Conservation (phyloP, 1,140 invertebrate species). For the Drosophila kohkoa region DNA sequence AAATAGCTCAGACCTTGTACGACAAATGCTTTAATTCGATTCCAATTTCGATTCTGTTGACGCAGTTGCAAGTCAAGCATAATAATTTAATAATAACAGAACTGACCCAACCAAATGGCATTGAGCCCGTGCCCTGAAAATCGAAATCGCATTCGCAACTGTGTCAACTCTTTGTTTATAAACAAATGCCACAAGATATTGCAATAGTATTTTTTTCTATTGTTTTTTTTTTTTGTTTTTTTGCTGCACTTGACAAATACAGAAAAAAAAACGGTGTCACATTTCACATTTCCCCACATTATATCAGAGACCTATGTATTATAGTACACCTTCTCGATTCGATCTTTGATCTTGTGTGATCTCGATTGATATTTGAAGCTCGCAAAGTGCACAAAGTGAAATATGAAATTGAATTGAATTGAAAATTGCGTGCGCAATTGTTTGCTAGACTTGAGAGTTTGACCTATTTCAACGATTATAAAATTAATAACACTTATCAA, state of each 20-base stretch:
- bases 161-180: constrained; percentile 57
- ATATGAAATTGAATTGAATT: constrained; percentile 1
- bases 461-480: constrained; percentile 33
- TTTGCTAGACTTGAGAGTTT: constrained; percentile 7
- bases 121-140: constrained; percentile 45
- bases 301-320: too few species aligned
- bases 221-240: not conserved
- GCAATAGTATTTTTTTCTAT: constrained; percentile 3
- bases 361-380: constrained; percentile 14
- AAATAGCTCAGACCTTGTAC: constrained; percentile 45
- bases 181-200: constrained; percentile 35
- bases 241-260: constrained; percentile 11
- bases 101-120: constrained; percentile 54
- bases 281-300: constrained; percentile 21
- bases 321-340: too few species aligned
- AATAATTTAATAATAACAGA: constrained; percentile 38
- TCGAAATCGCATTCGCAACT: constrained; percentile 25
- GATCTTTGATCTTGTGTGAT: not conserved
- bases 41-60: constrained; percentile 44
- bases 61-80: constrained; percentile 28
- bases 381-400: constrained; percentile 8
- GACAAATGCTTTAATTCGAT: constrained; percentile 45
- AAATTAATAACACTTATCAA: constrained; percentile 20
- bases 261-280: constrained; percentile 36
- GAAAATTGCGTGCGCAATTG: constrained; percentile 34